Base-by-base conservation (phyloP, 2,113 vertebrate species). In the Tetrao urogallus region DNA sequence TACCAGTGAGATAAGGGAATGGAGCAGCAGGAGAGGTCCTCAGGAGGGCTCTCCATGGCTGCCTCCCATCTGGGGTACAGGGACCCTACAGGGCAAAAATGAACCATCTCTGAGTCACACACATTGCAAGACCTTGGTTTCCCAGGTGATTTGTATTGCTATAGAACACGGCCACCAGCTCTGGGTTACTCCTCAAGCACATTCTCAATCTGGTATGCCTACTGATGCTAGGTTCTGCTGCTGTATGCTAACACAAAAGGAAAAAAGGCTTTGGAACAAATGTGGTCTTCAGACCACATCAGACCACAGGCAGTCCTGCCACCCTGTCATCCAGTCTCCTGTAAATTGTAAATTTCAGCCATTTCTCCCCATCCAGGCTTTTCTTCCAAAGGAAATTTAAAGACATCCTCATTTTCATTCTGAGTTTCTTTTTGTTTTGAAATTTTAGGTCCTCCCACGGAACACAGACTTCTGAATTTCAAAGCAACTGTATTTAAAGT, bases 401-500 rank as follows among this genome's bases (percentile, higher is more conserved):
- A 66, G 28, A 60, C 0, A 2, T 47, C 77, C 36, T 74, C 19
- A 40, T 34, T 83, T 77, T 67, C 67, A 30, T 50, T 86, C 32
- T 64, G 32, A 36, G 67, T 80, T 91, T 74, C 72, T 89, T 80
- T 79, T 82, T 89, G 25, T 81, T 84, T 82, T 77, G n/a, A 60
- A 92, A 76, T 65, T 67, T 16, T 64, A 66, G 27, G 34, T 88
- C 45, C 16, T 88, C 82, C 85, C 79, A 94, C 60, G 56, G 60
- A 88, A 77, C 56, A 74, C 64, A 90, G 88, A 90, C 71, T 67
- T 9, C 47, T 65, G 93, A 74, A 94, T 90, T 96, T 93, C 72
- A 94, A 86, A 93, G 88, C 92, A 95, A 84, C 87, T 95, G 82
- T 93, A 95, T 93, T 92, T 89, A 93, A 94, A 77, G 79, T 94